Evolutionary conservation across 2,888 invertebrate species (phyloP).

Genomic region (Diaperis boleti): DNA sequence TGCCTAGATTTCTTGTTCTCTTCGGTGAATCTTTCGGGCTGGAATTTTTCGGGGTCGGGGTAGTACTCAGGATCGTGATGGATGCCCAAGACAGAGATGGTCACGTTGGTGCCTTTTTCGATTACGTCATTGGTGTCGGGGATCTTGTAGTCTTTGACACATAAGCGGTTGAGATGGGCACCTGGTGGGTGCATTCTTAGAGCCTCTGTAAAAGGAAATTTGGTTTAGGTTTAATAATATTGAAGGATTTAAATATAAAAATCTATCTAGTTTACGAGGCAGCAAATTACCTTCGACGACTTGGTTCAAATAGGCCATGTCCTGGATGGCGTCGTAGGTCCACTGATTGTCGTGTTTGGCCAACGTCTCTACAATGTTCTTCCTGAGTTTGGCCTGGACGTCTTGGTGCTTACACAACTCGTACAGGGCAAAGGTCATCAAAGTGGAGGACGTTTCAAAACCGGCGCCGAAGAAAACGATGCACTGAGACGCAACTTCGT

Average conservation of each 20-base stretch:
- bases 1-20: constrained; percentile 52
- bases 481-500: neutral
- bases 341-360: neutral
- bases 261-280: neutral
- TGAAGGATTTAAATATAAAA: neutral
- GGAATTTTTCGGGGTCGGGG: constrained; percentile 60
- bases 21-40: constrained; percentile 57
- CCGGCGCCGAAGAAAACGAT: constrained; percentile 30
- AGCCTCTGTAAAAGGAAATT: constrained; percentile 14
- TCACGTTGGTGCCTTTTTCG: constrained; percentile 24
- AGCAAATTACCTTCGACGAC: constrained; percentile 39
- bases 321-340: constrained; percentile 46
- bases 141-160: constrained; percentile 39
- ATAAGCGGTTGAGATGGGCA: constrained; percentile 17
- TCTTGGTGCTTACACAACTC: constrained; percentile 45
- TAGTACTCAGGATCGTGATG: constrained; percentile 61
- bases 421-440: constrained; percentile 42
- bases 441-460: constrained; percentile 49
- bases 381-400: constrained; percentile 43
- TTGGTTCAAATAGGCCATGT: constrained; percentile 44
- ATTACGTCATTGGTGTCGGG: constrained; percentile 11
- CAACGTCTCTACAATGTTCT: constrained; percentile 29
- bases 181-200: constrained; percentile 45
- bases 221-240: no score
- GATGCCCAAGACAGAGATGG: constrained; percentile 55